phyloP scores from a whole-genome alignment of 2,888 invertebrate species.

The Caenorhabditis doughertyi region DNA sequence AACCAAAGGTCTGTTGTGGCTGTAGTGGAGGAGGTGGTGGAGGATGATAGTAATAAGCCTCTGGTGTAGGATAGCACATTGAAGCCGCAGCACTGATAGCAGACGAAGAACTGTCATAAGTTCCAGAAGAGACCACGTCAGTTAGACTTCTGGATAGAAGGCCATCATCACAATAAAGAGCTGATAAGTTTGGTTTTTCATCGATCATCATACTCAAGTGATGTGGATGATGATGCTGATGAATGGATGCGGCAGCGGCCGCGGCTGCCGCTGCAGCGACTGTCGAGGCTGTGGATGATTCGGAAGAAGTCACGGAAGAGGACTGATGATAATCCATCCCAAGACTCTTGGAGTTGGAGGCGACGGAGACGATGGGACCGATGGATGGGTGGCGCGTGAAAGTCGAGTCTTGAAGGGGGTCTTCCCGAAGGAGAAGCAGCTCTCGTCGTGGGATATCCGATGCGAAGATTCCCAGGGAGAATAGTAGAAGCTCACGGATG shows the following conservation, averaged over 20 bases:
- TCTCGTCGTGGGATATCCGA: conserved; percentile 55
- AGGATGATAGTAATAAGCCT: conserved; percentile 49
- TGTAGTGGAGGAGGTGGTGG: conserved; percentile 33
- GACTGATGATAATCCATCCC: conserved; percentile 59
- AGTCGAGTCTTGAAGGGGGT: conserved; percentile 43
- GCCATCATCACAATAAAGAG: conserved; percentile 28
- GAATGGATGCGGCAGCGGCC: conserved; percentile 35
- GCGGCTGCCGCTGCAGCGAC: conserved; percentile 47
- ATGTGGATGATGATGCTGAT: conserved; percentile 36
- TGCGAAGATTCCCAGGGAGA: conserved; percentile 56
- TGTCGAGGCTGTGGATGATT: conserved; percentile 27
- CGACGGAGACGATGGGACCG: conserved; percentile 26
- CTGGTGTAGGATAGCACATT: conserved; percentile 43
- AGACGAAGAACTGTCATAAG: conserved; percentile 33
- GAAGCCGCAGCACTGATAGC: conserved; percentile 44
- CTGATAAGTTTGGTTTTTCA: conserved; percentile 39
- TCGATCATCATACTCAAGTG: conserved; percentile 49
- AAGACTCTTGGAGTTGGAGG: conserved; percentile 6
- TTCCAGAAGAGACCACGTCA: conserved; percentile 36
- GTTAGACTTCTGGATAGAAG: conserved; percentile 35
- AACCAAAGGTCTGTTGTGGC: conserved; percentile 9
- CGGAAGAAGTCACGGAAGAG: conserved; percentile 30
- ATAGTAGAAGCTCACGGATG: conserved; percentile 20
- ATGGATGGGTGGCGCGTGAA: conserved; percentile 52
- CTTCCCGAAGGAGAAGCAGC: conserved; percentile 19